Conservation (phyloP, 2,797 vertebrate genomes). For the Darevskia mixta region DNA sequence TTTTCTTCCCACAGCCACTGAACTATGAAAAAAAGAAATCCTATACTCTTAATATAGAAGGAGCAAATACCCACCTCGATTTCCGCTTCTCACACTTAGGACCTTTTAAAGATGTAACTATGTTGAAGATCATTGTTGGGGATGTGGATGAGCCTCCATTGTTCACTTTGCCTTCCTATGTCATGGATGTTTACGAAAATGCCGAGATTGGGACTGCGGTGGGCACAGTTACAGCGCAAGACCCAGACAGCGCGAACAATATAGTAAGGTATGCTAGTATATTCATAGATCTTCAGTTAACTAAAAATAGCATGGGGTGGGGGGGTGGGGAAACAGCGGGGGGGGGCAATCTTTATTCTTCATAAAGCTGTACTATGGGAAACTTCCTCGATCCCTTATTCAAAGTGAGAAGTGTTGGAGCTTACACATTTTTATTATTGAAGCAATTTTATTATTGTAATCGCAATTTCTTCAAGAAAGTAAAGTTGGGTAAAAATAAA, state of each 20-base stretch:
- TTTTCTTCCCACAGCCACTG: conserved; percentile 84
- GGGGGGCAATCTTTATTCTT: not conserved
- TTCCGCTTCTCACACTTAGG: conserved; percentile 93
- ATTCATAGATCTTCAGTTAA: not conserved
- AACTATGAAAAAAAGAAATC: conserved; percentile 98
- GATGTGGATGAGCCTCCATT: conserved; percentile 95
- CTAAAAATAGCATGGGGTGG: not conserved
- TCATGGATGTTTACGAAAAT: conserved; percentile 96
- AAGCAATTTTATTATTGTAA: not conserved
- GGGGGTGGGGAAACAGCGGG: too few relatives aligned
- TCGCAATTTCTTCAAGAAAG: not conserved
- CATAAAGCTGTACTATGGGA: not conserved
- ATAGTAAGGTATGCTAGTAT: conserved; percentile 86
- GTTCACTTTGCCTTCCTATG: conserved; percentile 93
- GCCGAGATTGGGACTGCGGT: conserved; percentile 87
- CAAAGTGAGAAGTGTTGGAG: not conserved
- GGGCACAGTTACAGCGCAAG: conserved; percentile 90
- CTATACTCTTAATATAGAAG: conserved; percentile 95
- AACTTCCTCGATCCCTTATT: not conserved
- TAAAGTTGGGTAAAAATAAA: not conserved
- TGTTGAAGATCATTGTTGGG: conserved; percentile 93
- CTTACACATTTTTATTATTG: not conserved
- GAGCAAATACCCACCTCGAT: conserved; percentile 93
- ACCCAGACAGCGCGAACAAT: conserved; percentile 92
- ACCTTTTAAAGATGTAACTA: conserved; percentile 93